phyloP scores from a whole-genome alignment of 2,888 invertebrate species.

The Iselma pallidipennis region DNA sequence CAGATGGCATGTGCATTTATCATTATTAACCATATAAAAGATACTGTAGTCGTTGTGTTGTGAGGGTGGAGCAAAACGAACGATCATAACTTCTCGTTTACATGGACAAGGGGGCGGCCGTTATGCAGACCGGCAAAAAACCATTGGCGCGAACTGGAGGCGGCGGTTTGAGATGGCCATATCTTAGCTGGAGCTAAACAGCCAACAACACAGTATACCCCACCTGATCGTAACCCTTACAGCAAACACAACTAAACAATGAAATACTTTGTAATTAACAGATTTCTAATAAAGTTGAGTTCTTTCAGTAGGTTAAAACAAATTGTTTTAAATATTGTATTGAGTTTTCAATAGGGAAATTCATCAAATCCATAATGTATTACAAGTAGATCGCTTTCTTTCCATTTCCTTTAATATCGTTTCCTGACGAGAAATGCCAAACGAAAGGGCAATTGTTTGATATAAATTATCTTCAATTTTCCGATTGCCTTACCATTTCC shows the following conservation, averaged over 20 bases:
- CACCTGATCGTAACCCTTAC: background rate
- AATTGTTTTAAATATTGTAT: background rate
- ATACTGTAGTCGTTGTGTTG: background rate
- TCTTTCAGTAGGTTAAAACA: background rate
- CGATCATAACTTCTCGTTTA: slow-evolving; percentile 41
- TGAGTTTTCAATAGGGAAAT: background rate
- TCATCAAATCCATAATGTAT: background rate
- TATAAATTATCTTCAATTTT: background rate
- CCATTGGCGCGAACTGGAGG: slow-evolving; percentile 21
- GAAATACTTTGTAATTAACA: background rate
- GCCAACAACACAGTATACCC: background rate
- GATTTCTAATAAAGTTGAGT: background rate
- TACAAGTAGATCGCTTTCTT: background rate
- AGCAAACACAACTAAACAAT: background rate
- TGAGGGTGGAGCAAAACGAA: slow-evolving; percentile 26
- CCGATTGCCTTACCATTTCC: background rate
- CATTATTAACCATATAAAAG: slow-evolving; percentile 33
- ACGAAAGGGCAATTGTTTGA: background rate
- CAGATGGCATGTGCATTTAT: slow-evolving; percentile 30
- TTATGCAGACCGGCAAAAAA: slow-evolving; percentile 24
- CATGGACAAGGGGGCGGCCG: slow-evolving; percentile 31
- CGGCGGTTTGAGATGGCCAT: slow-evolving; percentile 3
- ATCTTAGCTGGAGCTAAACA: background rate
- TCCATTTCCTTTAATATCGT: background rate
- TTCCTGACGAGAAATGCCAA: background rate